Evolutionary conservation across 2,797 vertebrate genomes (phyloP).

Genomic region (Gymnocypris eckloni): DNA sequence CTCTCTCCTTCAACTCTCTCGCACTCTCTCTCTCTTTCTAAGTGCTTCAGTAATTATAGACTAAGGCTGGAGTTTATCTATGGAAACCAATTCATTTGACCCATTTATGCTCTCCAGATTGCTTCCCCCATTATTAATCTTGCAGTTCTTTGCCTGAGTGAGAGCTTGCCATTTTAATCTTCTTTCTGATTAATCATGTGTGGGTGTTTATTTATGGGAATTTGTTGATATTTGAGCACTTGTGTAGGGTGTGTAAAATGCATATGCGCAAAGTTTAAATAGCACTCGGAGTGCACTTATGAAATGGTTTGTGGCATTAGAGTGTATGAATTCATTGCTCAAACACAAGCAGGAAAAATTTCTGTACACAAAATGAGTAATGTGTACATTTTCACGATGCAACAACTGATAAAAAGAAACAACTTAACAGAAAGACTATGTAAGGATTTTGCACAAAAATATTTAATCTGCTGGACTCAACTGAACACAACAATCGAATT

Average conservation of each 20-base stretch:
- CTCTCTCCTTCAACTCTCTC: slow-evolving; percentile 25
- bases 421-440: neutral
- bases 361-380: neutral
- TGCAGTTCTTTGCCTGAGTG: slow-evolving; percentile 47
- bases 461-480: neutral
- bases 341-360: neutral
- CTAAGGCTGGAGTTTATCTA: slow-evolving; percentile 60
- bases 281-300: neutral
- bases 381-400: neutral
- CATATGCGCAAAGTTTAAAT: slow-evolving; percentile 16
- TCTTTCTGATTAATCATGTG: slow-evolving; percentile 59
- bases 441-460: neutral
- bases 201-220: slow-evolving; percentile 60
- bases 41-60: slow-evolving; percentile 63
- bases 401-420: too few relatives aligned
- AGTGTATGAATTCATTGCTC: neutral
- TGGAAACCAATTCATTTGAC: slow-evolving; percentile 64
- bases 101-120: slow-evolving; percentile 62
- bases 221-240: slow-evolving; percentile 36
- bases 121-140: slow-evolving; percentile 57
- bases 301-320: slow-evolving; percentile 12
- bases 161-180: slow-evolving; percentile 51
- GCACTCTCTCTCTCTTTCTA: slow-evolving; percentile 51
- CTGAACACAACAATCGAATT: neutral
- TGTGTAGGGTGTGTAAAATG: slow-evolving; percentile 30